phyloP scores from a whole-genome alignment of 2,888 invertebrate species.

The Isotomurus palustris region DNA sequence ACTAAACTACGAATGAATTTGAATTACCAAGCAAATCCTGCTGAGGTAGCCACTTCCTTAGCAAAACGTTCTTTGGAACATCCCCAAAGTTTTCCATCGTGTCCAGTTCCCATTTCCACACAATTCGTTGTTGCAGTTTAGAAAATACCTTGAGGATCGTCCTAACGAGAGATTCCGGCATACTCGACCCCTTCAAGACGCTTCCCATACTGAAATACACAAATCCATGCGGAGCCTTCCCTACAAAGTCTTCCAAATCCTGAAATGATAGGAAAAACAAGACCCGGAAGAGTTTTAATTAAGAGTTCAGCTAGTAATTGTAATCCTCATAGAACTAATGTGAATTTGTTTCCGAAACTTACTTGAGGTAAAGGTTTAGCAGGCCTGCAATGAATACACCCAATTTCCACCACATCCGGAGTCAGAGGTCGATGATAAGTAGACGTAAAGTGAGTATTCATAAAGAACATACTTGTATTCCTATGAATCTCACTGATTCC shows the following conservation, averaged over 20 bases:
- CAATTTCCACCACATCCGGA: conserved; percentile 46
- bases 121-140: conserved; percentile 74
- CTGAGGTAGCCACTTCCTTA: conserved; percentile 58
- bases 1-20: too few species aligned
- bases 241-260: conserved; percentile 28
- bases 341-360: background rate
- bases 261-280: too few species aligned
- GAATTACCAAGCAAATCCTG: conserved; percentile 64
- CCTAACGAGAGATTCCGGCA: conserved; percentile 67
- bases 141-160: conserved; percentile 68
- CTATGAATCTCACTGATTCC: conserved; percentile 35
- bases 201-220: conserved; percentile 83
- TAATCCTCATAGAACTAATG: background rate
- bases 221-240: conserved; percentile 63
- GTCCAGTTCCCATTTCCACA: conserved; percentile 62
- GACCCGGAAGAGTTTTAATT: too few species aligned
- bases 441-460: conserved; percentile 44
- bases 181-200: conserved; percentile 71
- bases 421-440: conserved; percentile 38
- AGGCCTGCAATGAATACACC: conserved; percentile 46
- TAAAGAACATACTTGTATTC: conserved; percentile 41
- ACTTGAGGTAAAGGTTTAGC: conserved; percentile 38
- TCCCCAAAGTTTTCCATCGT: background rate
- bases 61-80: conserved; percentile 14
- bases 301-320: too few species aligned